Base-by-base conservation (phyloP, 2,888 invertebrate species). In the Tetanocera ferruginea region DNA sequence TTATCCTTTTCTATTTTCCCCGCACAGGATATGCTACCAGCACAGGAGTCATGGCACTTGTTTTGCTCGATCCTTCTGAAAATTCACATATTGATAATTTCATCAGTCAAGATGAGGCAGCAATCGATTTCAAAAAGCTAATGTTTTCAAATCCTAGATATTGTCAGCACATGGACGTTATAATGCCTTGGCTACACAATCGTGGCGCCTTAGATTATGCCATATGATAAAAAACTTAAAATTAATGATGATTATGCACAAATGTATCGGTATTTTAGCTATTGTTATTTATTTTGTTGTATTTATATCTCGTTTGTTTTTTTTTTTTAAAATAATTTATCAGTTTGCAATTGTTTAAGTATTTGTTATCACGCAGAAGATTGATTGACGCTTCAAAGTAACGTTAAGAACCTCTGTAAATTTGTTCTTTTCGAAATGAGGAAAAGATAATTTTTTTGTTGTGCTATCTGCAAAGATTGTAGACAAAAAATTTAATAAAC, bases 141-240 rank as follows among this genome's bases (percentile, higher is more conserved):
- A 83, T 88, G 82, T 85, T 83, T 66, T 79, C 81, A 0, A 86
- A 85, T 81, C 84, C 86, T 14, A 82, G 83, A 37, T 89, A 86
- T 78, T 79, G 86, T 0, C 80, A 84, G 60, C 86, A 88, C 79
- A 84, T 86, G 8, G 85, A 84, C 74, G 78, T 78, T 1, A 89
- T 88, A 37, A 69, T 89, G 19, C 87, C 86, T 34, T 89, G 88
- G 87, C 81, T 88, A 3, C 83, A 88, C 62, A 80, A 85, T 55
- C 82, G 83, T 49, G 89, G 89, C 9, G 28, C n/a, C 2, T 19
- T 55, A 9, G 23, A 55, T 11, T 43, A 43, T 43, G 11, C 43
- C 11, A 43, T 3, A 11, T 43, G 43, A 43, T 43, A 43, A 43
- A 43, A 11, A 43, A 43, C 19, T 57, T 3, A 19, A 1, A 2